Evolutionary conservation across 2,797 vertebrate species (phyloP).

Genomic region (Masticophis lateralis): DNA sequence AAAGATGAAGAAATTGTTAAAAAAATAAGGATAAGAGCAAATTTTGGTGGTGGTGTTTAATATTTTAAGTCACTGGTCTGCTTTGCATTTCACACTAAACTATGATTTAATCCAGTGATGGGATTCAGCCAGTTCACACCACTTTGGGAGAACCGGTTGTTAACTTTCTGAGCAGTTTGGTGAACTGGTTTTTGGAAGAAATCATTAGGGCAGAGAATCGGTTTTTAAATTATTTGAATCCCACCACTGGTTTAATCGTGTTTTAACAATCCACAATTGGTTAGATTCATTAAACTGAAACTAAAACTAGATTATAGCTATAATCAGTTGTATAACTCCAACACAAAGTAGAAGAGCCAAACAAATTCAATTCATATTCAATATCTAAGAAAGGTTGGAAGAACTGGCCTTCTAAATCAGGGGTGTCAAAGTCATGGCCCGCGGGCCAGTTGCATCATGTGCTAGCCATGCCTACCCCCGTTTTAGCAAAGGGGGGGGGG

Average conservation of each 20-base stretch:
- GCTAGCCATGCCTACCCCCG: no score
- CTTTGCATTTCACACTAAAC: not conserved
- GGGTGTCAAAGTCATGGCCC: no score
- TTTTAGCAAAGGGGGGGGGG: no score
- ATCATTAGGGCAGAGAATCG: no score
- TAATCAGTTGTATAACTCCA: not conserved
- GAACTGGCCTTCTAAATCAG: not conserved
- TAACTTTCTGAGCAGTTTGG: no score
- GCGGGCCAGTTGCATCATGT: no score
- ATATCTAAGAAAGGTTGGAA: not conserved
- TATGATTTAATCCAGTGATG: not conserved
- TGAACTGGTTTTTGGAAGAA: no score
- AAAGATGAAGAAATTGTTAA: constrained; percentile 7
- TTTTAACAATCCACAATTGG: not conserved
- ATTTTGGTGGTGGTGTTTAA: not conserved
- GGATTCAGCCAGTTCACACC: no score
- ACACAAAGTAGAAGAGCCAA: not conserved
- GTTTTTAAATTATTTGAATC: no score
- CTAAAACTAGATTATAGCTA: not conserved
- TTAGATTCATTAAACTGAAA: not conserved
- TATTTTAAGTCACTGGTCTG: not conserved
- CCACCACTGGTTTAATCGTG: not conserved
- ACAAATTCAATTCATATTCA: not conserved
- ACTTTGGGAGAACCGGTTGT: no score
- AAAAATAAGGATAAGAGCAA: not conserved